These are phyloP conservation scores for Ceuthmochares aereus DNA, from an alignment of 2,113 vertebrate genomes.

Conservation along the genomic window DNA sequence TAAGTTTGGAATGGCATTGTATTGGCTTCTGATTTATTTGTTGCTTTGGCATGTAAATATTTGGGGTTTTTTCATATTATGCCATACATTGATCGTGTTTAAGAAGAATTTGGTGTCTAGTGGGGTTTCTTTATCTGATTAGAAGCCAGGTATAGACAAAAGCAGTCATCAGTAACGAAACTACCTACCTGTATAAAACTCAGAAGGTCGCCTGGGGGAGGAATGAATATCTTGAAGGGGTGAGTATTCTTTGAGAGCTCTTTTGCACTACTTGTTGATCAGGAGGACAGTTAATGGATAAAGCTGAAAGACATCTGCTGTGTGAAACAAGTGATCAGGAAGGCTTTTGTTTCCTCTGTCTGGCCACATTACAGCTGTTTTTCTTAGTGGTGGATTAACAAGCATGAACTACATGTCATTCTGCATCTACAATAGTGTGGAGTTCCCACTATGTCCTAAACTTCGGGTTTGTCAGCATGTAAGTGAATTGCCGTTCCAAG, in stretches of 20 bases:
- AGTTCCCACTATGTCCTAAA: neutral
- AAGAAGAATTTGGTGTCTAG: neutral
- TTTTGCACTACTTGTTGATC: neutral
- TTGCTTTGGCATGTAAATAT: neutral
- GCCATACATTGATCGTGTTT: neutral
- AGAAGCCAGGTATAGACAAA: neutral
- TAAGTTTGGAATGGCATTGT: neutral
- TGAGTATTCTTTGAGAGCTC: neutral
- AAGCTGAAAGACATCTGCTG: neutral
- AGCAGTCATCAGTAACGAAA: neutral
- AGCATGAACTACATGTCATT: fast-evolving
- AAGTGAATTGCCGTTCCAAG: neutral
- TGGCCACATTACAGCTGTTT: neutral
- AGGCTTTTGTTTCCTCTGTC: neutral
- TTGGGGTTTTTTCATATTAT: neutral
- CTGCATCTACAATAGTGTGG: neutral
- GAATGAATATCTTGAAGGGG: neutral
- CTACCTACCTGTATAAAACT: neutral
- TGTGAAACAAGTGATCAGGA: neutral
- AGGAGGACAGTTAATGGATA: neutral
- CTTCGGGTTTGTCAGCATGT: neutral
- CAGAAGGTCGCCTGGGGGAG: neutral
- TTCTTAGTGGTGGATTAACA: neutral
- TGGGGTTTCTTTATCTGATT: neutral
- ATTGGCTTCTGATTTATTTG: neutral